Conservation (phyloP, 2,888 invertebrate genomes). For the Campoplex capitator region DNA sequence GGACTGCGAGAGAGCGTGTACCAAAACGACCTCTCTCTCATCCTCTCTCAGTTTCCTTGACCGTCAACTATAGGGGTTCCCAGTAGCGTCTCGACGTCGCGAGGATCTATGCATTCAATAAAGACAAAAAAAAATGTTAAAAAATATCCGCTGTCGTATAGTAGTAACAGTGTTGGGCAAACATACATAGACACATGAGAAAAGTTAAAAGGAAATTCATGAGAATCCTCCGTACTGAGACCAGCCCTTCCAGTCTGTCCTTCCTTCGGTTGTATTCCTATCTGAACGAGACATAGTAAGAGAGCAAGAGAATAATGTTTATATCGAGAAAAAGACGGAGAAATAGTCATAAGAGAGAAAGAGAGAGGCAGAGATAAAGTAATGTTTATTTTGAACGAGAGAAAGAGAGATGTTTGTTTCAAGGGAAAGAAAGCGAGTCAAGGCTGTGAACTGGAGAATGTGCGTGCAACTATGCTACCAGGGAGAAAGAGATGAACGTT, state of each 20-base stretch:
- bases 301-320: slow-evolving; percentile 49
- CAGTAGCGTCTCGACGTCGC: slow-evolving; percentile 56
- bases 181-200: slow-evolving; percentile 3
- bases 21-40: slow-evolving; percentile 40
- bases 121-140: slow-evolving; percentile 11
- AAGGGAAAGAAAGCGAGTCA: slow-evolving; percentile 74
- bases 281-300: slow-evolving; percentile 8
- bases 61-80: slow-evolving; percentile 46
- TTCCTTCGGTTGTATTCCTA: slow-evolving; percentile 38
- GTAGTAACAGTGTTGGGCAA: slow-evolving; percentile 11
- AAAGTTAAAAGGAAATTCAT: slow-evolving; percentile 23
- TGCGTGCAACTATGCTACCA: slow-evolving; percentile 84
- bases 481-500: slow-evolving; percentile 69
- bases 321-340: slow-evolving; percentile 14
- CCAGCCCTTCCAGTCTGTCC: slow-evolving; percentile 46
- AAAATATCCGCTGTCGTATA: neutral
- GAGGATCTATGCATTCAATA: slow-evolving; percentile 49
- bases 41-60: slow-evolving; percentile 51
- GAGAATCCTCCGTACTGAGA: slow-evolving; percentile 29
- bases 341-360: neutral
- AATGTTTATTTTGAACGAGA: slow-evolving; percentile 41
- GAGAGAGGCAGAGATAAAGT: slow-evolving; percentile 7
- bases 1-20: slow-evolving; percentile 40
- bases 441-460: slow-evolving; percentile 82
- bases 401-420: slow-evolving; percentile 47